phyloP scores from a whole-genome alignment of 2,113 vertebrate species.

The Thinocorus orbignyianus region DNA sequence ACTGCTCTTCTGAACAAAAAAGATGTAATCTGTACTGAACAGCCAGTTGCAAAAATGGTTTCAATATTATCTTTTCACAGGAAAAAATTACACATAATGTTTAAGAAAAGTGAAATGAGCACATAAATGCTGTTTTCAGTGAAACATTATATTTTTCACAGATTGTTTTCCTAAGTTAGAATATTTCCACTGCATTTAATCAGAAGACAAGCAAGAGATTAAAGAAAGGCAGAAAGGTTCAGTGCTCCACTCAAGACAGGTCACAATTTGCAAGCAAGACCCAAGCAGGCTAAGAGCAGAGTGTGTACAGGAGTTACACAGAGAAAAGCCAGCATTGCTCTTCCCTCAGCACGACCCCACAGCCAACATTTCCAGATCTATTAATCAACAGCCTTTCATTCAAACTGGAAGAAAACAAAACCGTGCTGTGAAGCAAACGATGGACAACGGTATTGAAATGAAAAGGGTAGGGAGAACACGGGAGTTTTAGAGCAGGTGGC shows the following conservation, averaged over 20 bases:
- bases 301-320: neutral
- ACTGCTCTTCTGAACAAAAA: too few relatives aligned
- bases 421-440: neutral
- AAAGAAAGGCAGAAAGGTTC: neutral
- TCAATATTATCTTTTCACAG: too few relatives aligned
- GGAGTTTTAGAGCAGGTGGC: conserved; percentile 42
- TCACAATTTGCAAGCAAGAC: neutral
- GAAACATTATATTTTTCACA: neutral
- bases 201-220: neutral
- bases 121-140: conserved; percentile 25
- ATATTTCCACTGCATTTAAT: neutral
- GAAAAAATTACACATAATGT: neutral
- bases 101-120: conserved; percentile 17
- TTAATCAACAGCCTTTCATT: neutral
- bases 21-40: too few relatives aligned
- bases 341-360: neutral
- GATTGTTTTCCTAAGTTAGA: neutral
- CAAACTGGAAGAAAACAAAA: neutral
- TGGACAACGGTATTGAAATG: neutral
- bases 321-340: neutral
- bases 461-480: neutral
- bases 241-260: neutral
- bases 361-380: neutral
- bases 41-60: too few relatives aligned
- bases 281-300: neutral